Evolutionary conservation across 1,140 invertebrate species (phyloP).

Genomic region (Drosophila equinoxialis): DNA sequence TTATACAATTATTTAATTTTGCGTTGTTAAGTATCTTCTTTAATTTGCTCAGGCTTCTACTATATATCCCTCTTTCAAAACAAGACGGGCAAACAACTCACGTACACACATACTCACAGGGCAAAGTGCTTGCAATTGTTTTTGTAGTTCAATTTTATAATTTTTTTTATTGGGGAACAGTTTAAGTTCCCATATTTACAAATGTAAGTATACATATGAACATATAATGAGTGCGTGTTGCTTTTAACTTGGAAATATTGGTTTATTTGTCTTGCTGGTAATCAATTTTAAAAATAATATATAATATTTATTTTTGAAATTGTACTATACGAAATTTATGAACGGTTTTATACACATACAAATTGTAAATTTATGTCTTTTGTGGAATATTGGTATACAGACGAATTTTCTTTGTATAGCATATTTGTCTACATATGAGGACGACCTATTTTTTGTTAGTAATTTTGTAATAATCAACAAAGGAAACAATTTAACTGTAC

Average conservation of each 20-base stretch:
- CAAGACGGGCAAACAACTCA: slow-evolving; percentile 16
- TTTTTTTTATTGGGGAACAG: slow-evolving; percentile 18
- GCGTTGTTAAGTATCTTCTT: neutral
- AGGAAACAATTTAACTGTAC: neutral
- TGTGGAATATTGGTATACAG: slow-evolving; percentile 8
- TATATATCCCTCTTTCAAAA: neutral
- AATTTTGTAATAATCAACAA: slow-evolving; percentile 68
- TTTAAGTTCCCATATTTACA: neutral
- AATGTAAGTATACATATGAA: slow-evolving; percentile 5
- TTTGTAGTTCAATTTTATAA: slow-evolving; percentile 60
- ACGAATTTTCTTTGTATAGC: slow-evolving; percentile 11
- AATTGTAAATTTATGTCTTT: neutral
- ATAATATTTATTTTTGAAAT: slow-evolving; percentile 33
- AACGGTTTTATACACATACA: slow-evolving; percentile 43
- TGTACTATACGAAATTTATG: slow-evolving; percentile 55
- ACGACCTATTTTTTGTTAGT: slow-evolving; percentile 76
- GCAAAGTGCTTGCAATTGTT: slow-evolving; percentile 68
- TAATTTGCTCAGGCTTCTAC: slow-evolving; percentile 7
- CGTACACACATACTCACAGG: slow-evolving; percentile 32
- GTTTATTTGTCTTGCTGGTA: slow-evolving; percentile 47
- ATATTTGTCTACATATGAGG: slow-evolving; percentile 48
- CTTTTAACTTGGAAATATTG: slow-evolving; percentile 20
- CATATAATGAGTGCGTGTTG: slow-evolving; percentile 24
- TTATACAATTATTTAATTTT: slow-evolving; percentile 3
- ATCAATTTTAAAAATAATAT: slow-evolving; percentile 35